Percentiles rank a stretch among this genome's conserved stretches.
Evolutionary conservation across 2,888 invertebrate genomes (phyloP).

Genomic region (Drosophila melanosoma): DNA sequence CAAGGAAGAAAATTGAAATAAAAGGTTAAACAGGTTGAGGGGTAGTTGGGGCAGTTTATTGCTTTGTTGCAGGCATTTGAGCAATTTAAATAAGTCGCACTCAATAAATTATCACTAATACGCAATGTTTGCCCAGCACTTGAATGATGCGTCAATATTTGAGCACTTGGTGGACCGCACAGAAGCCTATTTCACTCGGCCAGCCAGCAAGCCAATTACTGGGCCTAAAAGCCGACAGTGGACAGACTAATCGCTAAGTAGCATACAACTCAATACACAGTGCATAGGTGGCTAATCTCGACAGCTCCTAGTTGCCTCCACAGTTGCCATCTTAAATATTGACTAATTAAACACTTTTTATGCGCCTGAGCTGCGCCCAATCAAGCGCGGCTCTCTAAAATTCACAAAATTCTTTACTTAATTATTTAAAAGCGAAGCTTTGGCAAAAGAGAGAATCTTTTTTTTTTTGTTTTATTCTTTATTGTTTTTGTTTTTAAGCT

Average conservation of each 20-base stretch:
- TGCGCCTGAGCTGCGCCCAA: conserved; percentile 52
- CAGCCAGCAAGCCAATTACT: neutral
- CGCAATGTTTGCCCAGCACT: conserved; percentile 73
- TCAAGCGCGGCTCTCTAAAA: conserved; percentile 46
- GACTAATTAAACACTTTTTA: conserved; percentile 59
- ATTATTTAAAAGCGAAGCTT: neutral
- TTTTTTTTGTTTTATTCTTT: neutral
- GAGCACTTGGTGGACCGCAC: conserved; percentile 58
- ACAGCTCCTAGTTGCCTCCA: conserved; percentile 8
- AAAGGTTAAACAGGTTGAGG: conserved; percentile 5
- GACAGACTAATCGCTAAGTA: neutral
- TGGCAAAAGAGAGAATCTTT: neutral
- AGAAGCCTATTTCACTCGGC: conserved; percentile 37
- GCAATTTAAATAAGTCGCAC: conserved; percentile 67
- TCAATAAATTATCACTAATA: conserved; percentile 77
- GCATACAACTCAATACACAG: conserved; percentile 3
- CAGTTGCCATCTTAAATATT: conserved; percentile 38
- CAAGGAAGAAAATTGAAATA: conserved; percentile 10
- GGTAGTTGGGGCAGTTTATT: conserved; percentile 10
- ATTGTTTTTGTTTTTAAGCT: neutral
- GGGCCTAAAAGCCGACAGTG: conserved; percentile 16
- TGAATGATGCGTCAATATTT: conserved; percentile 80
- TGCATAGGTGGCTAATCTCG: conserved; percentile 22
- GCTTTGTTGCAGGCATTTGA: conserved; percentile 34
- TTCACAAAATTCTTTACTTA: conserved; percentile 18